These are phyloP conservation scores for Engystomops pustulosus DNA, from an alignment of 2,113 vertebrate species.

Conservation along the genomic window DNA sequence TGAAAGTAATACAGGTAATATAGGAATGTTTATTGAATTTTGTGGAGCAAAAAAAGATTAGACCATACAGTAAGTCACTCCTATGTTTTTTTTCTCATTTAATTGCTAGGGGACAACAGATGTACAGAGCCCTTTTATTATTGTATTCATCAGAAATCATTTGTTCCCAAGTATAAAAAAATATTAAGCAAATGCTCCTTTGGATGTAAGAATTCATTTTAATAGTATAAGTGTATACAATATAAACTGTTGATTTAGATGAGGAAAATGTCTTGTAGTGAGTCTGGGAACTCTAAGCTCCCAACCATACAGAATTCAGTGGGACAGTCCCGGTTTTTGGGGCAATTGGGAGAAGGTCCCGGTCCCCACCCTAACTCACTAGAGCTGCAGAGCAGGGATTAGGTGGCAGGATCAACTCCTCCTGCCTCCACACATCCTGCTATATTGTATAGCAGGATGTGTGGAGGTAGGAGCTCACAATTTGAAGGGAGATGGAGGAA, in stretches of 20 bases:
- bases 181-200: background rate
- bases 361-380: too few species aligned
- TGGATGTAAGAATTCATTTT: background rate
- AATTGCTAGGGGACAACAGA: background rate
- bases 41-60: background rate
- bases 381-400: too few species aligned
- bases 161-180: background rate
- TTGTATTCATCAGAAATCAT: background rate
- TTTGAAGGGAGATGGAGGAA: too few species aligned
- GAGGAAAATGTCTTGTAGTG: background rate
- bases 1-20: background rate
- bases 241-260: background rate
- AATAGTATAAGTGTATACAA: background rate
- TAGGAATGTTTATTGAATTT: background rate
- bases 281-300: too few species aligned
- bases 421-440: too few species aligned
- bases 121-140: background rate
- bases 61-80: too few species aligned
- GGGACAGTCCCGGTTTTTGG: too few species aligned
- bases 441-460: too few species aligned
- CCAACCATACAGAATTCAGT: too few species aligned
- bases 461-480: too few species aligned
- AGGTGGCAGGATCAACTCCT: too few species aligned
- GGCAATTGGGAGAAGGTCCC: too few species aligned
- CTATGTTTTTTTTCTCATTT: background rate